A percentile compares a stretch with the other conserved stretches of the same genome.
Conservation (phyloP, 2,113 vertebrate species). For the Azemiops feae region DNA sequence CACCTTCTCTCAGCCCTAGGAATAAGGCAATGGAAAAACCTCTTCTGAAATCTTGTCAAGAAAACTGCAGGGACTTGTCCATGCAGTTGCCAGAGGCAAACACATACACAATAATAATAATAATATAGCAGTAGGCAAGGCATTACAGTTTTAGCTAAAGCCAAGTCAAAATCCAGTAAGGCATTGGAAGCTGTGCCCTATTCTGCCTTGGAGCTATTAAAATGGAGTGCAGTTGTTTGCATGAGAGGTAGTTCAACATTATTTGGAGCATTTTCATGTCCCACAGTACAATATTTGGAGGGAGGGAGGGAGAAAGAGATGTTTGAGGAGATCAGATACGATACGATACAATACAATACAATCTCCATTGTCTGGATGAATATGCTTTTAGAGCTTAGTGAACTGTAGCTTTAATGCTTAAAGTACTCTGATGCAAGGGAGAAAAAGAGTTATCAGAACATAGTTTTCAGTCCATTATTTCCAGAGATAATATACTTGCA, state of each 20-base stretch:
- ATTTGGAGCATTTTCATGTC: background rate
- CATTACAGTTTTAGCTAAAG: background rate
- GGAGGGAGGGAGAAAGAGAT: background rate
- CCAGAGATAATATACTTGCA: background rate
- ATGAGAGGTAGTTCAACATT: background rate
- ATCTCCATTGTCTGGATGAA: background rate
- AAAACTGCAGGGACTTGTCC: background rate
- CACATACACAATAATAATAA: background rate
- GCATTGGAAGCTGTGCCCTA: background rate
- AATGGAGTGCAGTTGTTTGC: background rate
- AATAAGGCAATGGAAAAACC: background rate
- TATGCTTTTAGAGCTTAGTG: background rate
- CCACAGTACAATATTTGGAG: background rate
- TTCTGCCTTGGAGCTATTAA: background rate
- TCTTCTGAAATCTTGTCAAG: background rate
- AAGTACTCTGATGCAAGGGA: background rate
- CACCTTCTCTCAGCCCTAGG: background rate
- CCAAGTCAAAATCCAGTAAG: background rate
- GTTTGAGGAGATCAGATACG: background rate
- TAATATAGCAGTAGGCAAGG: background rate
- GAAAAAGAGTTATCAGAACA: background rate
- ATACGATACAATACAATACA: background rate
- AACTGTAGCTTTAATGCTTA: background rate
- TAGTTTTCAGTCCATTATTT: background rate
- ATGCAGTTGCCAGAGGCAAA: background rate